Conservation (phyloP, 2,113 vertebrate species). For the Urocolius indicus region DNA sequence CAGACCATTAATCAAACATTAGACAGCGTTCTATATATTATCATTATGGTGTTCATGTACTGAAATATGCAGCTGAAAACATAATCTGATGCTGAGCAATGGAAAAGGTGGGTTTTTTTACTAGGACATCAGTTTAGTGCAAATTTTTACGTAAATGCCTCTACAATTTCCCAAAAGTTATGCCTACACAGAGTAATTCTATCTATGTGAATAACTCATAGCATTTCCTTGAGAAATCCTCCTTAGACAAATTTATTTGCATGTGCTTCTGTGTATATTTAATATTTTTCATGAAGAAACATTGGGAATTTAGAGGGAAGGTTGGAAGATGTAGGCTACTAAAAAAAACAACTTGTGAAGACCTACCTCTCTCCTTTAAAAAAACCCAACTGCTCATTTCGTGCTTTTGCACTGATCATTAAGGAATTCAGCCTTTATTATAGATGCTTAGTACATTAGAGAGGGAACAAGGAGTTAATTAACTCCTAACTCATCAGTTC, state of each 20-base stretch:
- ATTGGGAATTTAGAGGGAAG: background rate
- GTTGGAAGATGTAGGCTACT: background rate
- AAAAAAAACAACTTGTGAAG: background rate
- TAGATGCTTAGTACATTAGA: background rate
- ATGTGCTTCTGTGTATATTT: background rate
- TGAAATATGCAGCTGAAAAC: background rate
- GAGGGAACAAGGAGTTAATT: background rate
- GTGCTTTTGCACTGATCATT: background rate
- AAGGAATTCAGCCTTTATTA: background rate
- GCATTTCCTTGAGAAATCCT: background rate
- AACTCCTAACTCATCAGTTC: fast-evolving
- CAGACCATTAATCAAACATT: background rate
- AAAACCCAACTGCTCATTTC: background rate
- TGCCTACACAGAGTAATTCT: background rate
- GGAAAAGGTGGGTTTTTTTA: background rate
- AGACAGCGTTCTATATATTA: background rate
- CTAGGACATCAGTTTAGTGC: background rate
- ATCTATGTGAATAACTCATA: background rate
- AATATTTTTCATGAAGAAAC: background rate
- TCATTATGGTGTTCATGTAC: background rate
- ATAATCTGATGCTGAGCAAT: background rate
- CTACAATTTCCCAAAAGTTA: background rate
- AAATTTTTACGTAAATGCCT: background rate
- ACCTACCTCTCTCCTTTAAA: background rate
- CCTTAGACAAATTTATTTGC: background rate